Conservation (phyloP, 2,113 vertebrate species). For the Paradoxurus hermaphroditus region DNA sequence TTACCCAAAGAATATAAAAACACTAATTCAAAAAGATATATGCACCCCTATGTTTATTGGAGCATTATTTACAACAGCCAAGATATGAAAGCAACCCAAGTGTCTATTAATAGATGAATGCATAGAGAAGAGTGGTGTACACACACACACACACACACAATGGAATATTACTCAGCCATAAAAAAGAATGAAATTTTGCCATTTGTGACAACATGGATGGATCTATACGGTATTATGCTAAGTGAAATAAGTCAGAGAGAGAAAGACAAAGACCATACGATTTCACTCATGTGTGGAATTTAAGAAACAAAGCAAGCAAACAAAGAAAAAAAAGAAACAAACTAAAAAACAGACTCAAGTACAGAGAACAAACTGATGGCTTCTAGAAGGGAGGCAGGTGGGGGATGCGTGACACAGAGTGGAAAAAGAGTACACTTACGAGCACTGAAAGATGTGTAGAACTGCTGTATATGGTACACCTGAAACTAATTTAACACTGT, state of each 20-base stretch:
- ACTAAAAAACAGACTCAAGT: neutral
- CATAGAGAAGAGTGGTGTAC: neutral
- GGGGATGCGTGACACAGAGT: neutral
- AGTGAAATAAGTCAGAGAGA: neutral
- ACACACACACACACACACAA: neutral
- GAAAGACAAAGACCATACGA: neutral
- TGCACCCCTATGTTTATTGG: neutral
- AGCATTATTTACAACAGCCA: neutral
- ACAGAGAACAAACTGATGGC: neutral
- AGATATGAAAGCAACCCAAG: neutral
- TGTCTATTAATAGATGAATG: neutral
- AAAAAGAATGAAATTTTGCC: neutral
- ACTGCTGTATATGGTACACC: neutral
- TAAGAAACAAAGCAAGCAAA: neutral
- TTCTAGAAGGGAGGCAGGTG: neutral
- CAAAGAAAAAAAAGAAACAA: neutral
- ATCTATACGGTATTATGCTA: neutral
- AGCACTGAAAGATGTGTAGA: neutral
- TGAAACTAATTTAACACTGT: neutral
- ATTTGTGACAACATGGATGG: neutral
- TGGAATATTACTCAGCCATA: neutral
- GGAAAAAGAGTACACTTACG: neutral
- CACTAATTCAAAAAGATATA: neutral
- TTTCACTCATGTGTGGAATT: neutral
- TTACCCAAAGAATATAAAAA: neutral